phyloP scores from a whole-genome alignment of 2,797 vertebrate species.

The Gymnothorax javanicus region DNA sequence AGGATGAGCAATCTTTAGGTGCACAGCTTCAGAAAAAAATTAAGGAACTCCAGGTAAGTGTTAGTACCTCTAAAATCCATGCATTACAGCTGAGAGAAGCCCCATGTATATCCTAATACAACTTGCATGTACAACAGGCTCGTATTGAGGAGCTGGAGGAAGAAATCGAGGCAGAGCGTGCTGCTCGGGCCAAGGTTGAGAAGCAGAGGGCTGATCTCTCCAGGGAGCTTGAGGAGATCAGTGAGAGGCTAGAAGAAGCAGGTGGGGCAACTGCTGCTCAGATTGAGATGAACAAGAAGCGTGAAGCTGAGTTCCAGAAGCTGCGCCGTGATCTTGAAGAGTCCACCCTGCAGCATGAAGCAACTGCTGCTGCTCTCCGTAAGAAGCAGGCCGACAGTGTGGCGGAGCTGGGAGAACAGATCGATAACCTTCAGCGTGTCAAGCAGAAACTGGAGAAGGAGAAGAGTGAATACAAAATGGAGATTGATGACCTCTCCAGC shows the following conservation, averaged over 20 bases:
- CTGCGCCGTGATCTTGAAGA: slow-evolving; percentile 79
- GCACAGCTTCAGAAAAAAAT: slow-evolving; percentile 30
- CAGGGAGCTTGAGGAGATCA: slow-evolving; percentile 86
- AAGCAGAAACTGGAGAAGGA: slow-evolving; percentile 89
- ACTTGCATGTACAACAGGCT: slow-evolving; percentile 60
- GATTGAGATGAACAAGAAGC: slow-evolving; percentile 83
- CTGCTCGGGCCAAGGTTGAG: slow-evolving; percentile 72
- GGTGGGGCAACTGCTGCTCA: slow-evolving; percentile 76
- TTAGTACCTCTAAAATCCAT: slow-evolving; percentile 57
- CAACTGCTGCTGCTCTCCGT: slow-evolving; percentile 70
- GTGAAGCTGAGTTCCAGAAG: slow-evolving; percentile 82
- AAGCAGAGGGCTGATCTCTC: slow-evolving; percentile 77
- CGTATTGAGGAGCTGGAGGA: slow-evolving; percentile 82
- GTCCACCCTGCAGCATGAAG: slow-evolving; percentile 82
- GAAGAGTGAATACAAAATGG: slow-evolving; percentile 86
- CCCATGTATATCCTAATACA: not conserved
- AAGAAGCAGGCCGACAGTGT: slow-evolving; percentile 83
- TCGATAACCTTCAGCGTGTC: slow-evolving; percentile 82
- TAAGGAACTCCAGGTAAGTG: slow-evolving; percentile 44
- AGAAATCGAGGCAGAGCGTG: slow-evolving; percentile 79
- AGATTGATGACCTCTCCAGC: slow-evolving; percentile 76
- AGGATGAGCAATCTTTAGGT: slow-evolving; percentile 63
- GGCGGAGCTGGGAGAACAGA: slow-evolving; percentile 82
- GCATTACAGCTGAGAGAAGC: not conserved
- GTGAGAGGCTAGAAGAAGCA: slow-evolving; percentile 78